A percentile compares a stretch with the other conserved stretches of the same genome.
These are phyloP conservation scores for Mionectes macconnelli DNA, from an alignment of 2,113 vertebrate genomes.

Conservation along the genomic window DNA sequence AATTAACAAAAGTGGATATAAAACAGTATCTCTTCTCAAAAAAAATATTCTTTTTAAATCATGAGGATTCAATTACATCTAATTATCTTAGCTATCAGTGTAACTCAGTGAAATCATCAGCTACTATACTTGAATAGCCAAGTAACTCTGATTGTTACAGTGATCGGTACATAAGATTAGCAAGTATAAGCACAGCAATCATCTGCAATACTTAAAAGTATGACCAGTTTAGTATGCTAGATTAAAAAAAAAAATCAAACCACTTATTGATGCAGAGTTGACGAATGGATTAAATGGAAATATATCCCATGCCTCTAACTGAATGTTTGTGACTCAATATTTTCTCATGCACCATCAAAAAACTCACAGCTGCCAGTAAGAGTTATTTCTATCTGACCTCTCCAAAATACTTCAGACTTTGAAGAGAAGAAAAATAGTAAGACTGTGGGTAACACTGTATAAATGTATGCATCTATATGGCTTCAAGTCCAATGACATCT, in stretches of 20 bases:
- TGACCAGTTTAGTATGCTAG: constrained; percentile 18
- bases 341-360: not conserved
- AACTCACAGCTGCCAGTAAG: not conserved
- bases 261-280: constrained; percentile 42
- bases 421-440: not conserved
- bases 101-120: constrained; percentile 55
- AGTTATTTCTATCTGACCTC: not conserved
- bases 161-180: not conserved
- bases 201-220: not conserved
- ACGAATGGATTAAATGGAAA: constrained; percentile 66
- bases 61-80: constrained; percentile 55
- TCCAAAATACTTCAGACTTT: not conserved
- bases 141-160: not conserved
- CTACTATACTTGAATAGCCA: not conserved
- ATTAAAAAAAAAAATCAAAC: not conserved
- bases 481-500: not conserved
- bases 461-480: not conserved
- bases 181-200: not conserved
- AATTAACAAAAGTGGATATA: constrained; percentile 23
- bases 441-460: not conserved
- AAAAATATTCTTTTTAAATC: constrained; percentile 8
- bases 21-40: not conserved
- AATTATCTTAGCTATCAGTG: constrained; percentile 51
- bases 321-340: constrained; percentile 14
- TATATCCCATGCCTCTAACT: constrained; percentile 40